Conservation (phyloP, 2,888 invertebrate genomes). For the Himalopsyche japonica region DNA sequence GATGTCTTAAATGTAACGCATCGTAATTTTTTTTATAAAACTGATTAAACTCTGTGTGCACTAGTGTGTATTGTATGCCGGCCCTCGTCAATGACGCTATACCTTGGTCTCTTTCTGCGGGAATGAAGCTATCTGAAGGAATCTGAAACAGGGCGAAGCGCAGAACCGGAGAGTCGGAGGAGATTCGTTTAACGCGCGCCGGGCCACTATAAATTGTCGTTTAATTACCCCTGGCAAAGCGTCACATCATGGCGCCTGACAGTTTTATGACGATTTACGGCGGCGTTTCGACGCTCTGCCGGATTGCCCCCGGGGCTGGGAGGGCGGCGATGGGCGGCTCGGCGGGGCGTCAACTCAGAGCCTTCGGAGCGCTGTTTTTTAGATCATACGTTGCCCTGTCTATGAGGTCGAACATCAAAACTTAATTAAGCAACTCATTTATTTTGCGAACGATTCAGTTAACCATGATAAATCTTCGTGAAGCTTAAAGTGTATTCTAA, state of each 20-base stretch:
- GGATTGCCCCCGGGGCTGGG: conserved; percentile 44
- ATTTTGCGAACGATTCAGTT: neutral
- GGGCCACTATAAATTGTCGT: conserved; percentile 62
- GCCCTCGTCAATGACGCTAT: neutral
- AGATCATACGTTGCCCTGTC: neutral
- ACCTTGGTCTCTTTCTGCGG: neutral
- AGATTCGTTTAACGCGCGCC: conserved; percentile 41
- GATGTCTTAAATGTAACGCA: no score
- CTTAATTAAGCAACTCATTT: neutral
- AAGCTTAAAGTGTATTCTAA: no score
- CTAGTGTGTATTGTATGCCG: neutral
- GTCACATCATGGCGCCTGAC: conserved; percentile 75
- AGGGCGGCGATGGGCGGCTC: conserved; percentile 22
- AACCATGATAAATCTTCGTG: no score
- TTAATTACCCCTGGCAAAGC: conserved; percentile 63
- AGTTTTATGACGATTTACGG: conserved; percentile 71
- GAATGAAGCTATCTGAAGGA: conserved; percentile 26
- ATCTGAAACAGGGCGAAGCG: conserved; percentile 13
- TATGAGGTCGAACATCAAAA: neutral
- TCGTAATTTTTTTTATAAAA: no score
- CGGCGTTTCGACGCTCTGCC: conserved; percentile 60
- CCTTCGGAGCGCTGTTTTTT: neutral
- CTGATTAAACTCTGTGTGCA: no score
- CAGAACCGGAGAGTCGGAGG: conserved; percentile 29
- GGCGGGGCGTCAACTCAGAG: conserved; percentile 42